These are phyloP conservation scores for Harpegnathos saltator DNA, from an alignment of 1,140 invertebrate genomes.

Conservation along the genomic window DNA sequence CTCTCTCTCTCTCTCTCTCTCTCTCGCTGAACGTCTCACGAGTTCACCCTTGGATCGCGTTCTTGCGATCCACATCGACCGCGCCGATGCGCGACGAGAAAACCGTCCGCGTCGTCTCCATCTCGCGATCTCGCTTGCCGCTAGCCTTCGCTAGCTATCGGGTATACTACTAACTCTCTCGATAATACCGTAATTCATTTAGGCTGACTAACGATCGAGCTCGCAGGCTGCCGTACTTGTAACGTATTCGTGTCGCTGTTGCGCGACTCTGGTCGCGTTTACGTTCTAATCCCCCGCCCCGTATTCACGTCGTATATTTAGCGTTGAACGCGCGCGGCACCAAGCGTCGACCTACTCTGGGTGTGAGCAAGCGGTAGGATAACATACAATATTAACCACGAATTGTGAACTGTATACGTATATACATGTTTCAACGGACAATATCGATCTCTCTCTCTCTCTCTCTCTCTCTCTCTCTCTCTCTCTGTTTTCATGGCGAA, in stretches of 20 bases:
- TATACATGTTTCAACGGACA: not conserved
- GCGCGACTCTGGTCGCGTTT: conserved; percentile 4
- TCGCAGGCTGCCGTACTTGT: not conserved
- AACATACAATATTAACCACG: not conserved
- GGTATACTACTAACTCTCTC: not conserved
- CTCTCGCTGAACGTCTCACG: not conserved
- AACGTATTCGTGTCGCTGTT: not conserved
- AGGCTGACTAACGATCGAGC: not conserved
- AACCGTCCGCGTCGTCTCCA: not conserved
- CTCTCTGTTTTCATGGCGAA: too few species aligned
- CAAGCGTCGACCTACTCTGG: not conserved
- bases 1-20: conserved; percentile 2
- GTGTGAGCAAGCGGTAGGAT: not conserved
- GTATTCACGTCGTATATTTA: not conserved
- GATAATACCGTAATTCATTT: conserved; percentile 10
- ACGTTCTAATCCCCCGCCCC: not conserved
- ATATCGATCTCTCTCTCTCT: not conserved
- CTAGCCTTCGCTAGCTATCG: not conserved
- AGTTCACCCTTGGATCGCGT: too few species aligned
- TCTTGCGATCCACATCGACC: not conserved
- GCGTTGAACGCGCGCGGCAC: not conserved
- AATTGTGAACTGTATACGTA: too few species aligned
- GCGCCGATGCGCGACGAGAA: not conserved
- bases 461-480: too few species aligned
- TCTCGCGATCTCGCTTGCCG: not conserved